These are phyloP conservation scores for Drosophila cracens DNA, from an alignment of 2,888 invertebrate genomes.

Conservation along the genomic window DNA sequence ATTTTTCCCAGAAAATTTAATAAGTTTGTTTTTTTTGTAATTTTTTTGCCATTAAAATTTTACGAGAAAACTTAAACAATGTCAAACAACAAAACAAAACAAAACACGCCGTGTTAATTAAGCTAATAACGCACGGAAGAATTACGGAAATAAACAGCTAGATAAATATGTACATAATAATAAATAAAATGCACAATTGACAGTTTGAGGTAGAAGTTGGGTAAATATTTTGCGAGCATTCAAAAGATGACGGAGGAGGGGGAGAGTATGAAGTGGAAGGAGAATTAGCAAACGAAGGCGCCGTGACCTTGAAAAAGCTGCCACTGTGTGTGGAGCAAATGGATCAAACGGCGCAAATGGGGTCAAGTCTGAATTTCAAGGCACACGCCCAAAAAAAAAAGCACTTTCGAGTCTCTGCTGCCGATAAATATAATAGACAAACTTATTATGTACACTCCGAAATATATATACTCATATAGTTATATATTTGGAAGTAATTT, in stretches of 20 bases:
- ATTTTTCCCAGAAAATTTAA: constrained; percentile 39
- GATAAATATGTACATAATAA: constrained; percentile 7
- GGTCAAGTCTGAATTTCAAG: constrained; percentile 61
- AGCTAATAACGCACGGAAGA: constrained; percentile 9
- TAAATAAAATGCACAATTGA: not conserved
- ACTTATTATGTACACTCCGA: not conserved
- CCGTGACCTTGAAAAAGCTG: constrained; percentile 64
- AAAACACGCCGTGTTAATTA: constrained; percentile 20
- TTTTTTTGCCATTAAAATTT: constrained; percentile 15
- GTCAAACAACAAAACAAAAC: not conserved
- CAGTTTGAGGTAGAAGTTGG: constrained; percentile 1
- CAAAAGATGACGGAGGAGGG: not conserved
- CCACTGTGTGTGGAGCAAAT: constrained; percentile 28
- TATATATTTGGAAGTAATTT: not conserved
- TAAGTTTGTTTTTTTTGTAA: not conserved
- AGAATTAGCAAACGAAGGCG: constrained; percentile 11
- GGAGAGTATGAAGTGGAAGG: not conserved
- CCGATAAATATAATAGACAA: constrained; percentile 8
- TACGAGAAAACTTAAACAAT: constrained; percentile 31
- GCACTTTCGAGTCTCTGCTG: constrained; percentile 11
- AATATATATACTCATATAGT: not conserved
- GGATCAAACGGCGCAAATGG: constrained; percentile 54
- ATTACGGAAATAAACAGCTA: constrained; percentile 3
- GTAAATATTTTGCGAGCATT: constrained; percentile 2
- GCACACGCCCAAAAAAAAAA: constrained; percentile 37